Conservation (phyloP, 2,888 invertebrate genomes). For the Ethmia dodecea region DNA sequence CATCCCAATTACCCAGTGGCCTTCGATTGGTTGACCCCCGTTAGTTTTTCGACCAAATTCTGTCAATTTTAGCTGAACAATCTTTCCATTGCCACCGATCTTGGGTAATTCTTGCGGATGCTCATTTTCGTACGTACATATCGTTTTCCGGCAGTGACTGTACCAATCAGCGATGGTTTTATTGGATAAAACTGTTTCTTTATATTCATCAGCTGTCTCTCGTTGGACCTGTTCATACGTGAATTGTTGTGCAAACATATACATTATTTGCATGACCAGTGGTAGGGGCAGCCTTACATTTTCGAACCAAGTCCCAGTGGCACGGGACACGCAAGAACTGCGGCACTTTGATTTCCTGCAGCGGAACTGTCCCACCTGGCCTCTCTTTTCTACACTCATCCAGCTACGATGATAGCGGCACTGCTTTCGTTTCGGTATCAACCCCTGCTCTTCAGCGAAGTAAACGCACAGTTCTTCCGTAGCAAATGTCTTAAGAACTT, state of each 20-base stretch:
- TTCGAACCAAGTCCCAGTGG: conserved; percentile 4
- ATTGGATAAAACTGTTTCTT: background rate
- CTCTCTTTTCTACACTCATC: background rate
- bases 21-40: conserved; percentile 6
- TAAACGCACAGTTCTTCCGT: conserved; percentile 1
- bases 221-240: background rate
- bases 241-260: background rate
- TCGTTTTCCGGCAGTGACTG: conserved; percentile 4
- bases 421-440: background rate
- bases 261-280: conserved; percentile 4
- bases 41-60: conserved; percentile 1
- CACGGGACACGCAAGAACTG: background rate
- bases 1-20: conserved; percentile 22
- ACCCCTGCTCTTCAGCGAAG: conserved; percentile 3
- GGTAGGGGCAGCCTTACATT: background rate
- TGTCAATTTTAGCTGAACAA: background rate
- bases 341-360: conserved; percentile 2
- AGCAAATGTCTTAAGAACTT: background rate
- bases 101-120: background rate
- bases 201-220: background rate
- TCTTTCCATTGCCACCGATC: conserved; percentile 1
- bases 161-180: conserved; percentile 6
- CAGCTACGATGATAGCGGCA: background rate
- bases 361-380: background rate
- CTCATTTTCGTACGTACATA: conserved; percentile 1